Percentiles rank a stretch among this genome's conserved stretches.
These are phyloP conservation scores for Paradisaea rubra DNA, from an alignment of 2,113 vertebrate species.

Conservation along the genomic window DNA sequence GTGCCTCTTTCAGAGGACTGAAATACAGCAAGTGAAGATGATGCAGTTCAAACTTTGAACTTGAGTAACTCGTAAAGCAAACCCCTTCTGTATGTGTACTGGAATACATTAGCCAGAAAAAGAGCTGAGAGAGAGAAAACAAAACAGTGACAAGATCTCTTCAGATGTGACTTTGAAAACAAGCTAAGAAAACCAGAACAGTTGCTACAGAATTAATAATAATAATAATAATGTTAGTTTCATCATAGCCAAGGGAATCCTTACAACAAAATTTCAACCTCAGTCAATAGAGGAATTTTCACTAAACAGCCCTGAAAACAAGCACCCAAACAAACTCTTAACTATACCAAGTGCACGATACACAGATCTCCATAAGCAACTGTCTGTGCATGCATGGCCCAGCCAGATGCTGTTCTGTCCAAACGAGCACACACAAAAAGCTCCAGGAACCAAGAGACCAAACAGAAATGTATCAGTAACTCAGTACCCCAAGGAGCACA, in stretches of 20 bases:
- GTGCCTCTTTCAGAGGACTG: neutral
- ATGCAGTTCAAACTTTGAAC: neutral
- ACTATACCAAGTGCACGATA: fast-evolving
- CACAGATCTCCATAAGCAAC: fast-evolving
- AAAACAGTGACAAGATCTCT: neutral
- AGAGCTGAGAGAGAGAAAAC: neutral
- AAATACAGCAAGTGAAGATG: neutral
- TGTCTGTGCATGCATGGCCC: fast-evolving
- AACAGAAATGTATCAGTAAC: fast-evolving
- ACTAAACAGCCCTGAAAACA: neutral
- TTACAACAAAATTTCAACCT: neutral
- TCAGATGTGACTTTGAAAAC: neutral
- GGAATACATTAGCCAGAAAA: fast-evolving
- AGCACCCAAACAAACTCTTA: neutral
- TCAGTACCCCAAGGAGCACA: neutral
- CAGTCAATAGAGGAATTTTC: fast-evolving
- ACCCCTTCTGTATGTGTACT: fast-evolving
- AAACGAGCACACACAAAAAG: neutral
- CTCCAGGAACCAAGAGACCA: neutral
- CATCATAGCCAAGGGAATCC: neutral
- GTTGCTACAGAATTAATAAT: fast-evolving
- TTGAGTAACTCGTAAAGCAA: neutral
- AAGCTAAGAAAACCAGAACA: neutral
- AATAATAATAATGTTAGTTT: neutral
- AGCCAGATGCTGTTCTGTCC: neutral